Base-by-base conservation (phyloP, 2,113 vertebrate species). In the Colossoma macropomum region DNA sequence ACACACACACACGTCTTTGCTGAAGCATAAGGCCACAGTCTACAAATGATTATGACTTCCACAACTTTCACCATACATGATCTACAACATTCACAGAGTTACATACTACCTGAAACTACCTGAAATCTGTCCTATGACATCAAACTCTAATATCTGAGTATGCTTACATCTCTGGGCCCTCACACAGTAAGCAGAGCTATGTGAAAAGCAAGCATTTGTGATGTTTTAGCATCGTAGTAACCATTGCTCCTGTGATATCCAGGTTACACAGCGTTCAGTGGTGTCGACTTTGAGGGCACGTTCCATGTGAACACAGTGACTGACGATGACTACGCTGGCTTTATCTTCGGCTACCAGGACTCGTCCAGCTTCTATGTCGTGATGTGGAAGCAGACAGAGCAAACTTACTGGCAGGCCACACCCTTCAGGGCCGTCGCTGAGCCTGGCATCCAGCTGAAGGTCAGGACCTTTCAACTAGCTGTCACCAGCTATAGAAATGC, bases 371-470 rank as follows among this genome's bases (percentile, higher is more conserved):
- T 99, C 94, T 99, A 99, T 0, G 98, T 98, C 79, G 97, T 99
- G 75, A 99, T 99, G 98, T 99, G 98, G 98, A 99, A 99, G 84
- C 98, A 99, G 91, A 99, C 98, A 0, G 98, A 99, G n/a, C 98
- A 99, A 93, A 99, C 97, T 0, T 99, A 99, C 88, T 99, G 98
- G 98, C 98, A 99, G 87, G 98, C 98, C 0, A 98, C 97, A 0
- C 98, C 98, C 0, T 99, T 99, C 93, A 95, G 98, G 79, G 98
- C 98, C 1, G 98, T 99, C 1, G 98, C 98, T 5, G 98, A 99
- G 82, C 98, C 98, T 0, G 98, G 98, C 84, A 99, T 99, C 89
- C 98, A 99, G 90, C 96, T 99, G 1, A 99, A 99, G 97, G 98
- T 98, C 89, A 85, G 65, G 72, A 9, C 77, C 23, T 21, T 38